These are phyloP conservation scores for Scaptomyza parva DNA, from an alignment of 2,888 invertebrate species.

Conservation along the genomic window DNA sequence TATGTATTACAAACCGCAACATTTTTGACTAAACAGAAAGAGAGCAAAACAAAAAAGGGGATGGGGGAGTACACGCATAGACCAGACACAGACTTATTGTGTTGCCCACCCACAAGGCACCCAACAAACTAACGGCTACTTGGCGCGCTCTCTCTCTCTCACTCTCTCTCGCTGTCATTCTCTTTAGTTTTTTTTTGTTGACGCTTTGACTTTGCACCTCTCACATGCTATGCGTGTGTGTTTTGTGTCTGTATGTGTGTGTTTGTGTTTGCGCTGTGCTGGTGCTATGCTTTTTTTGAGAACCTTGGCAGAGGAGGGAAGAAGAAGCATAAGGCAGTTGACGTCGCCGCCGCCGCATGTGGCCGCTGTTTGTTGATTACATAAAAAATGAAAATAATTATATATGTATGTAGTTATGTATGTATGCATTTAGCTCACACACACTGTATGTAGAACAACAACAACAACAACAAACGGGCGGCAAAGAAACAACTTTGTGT, in stretches of 20 bases:
- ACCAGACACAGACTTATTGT: conserved; percentile 10
- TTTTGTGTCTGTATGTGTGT: conserved; percentile 15
- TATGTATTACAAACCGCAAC: conserved; percentile 20
- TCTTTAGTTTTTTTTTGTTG: conserved; percentile 29
- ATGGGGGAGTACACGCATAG: conserved; percentile 21
- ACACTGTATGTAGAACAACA: conserved; percentile 25
- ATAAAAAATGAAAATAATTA: conserved; percentile 71
- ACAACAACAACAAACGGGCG: conserved; percentile 14
- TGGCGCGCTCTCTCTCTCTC: conserved; percentile 15
- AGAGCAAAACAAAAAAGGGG: conserved; percentile 7
- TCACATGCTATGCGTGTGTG: conserved; percentile 27
- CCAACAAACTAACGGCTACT: conserved; percentile 18
- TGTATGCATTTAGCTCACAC: conserved; percentile 43
- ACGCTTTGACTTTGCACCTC: conserved; percentile 66
- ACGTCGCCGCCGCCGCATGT: conserved; percentile 48
- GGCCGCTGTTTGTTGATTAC: conserved; percentile 75
- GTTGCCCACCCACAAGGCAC: conserved; percentile 48
- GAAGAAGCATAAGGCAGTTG: conserved; percentile 45
- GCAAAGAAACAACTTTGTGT: conserved; percentile 43
- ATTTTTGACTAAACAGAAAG: conserved; percentile 45
- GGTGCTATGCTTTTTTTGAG: conserved; percentile 58
- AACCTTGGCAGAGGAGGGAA: conserved; percentile 56
- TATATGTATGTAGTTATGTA: conserved; percentile 32
- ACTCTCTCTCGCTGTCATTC: conserved; percentile 16
- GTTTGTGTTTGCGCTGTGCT: background rate